Conservation (phyloP, 2,888 invertebrate species). For the Acrobasis suavella region DNA sequence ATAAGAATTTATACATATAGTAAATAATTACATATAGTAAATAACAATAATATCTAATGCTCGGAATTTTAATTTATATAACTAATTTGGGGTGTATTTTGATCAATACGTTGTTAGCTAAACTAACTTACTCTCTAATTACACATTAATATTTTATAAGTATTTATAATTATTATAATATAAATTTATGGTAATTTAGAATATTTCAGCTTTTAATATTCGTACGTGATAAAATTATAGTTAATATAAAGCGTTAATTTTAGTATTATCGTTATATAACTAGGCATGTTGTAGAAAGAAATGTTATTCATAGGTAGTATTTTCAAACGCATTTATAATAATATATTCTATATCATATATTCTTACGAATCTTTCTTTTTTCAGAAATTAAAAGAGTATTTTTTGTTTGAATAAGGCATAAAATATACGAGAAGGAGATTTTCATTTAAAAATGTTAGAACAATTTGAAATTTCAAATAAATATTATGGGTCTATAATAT, state of each 20-base stretch:
- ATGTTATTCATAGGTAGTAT: constrained; percentile 1
- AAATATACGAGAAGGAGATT: no score
- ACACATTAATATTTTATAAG: no score
- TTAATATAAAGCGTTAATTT: constrained; percentile 63
- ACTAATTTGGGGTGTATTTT: background rate
- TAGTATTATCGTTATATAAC: constrained; percentile 29
- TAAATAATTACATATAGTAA: no score
- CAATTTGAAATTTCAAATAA: no score
- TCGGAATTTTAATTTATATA: no score
- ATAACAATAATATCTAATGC: no score
- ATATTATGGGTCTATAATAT: no score
- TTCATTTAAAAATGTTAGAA: no score
- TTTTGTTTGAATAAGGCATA: background rate
- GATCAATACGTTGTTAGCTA: constrained; percentile 10
- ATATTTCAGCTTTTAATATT: constrained; percentile 62
- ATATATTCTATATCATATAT: no score
- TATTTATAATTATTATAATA: constrained; percentile 25
- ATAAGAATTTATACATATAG: no score
- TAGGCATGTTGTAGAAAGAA: constrained; percentile 13
- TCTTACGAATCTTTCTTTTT: background rate
- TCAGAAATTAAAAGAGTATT: no score
- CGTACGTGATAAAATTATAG: constrained; percentile 53
- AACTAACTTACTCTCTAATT: constrained; percentile 31
- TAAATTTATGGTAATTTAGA: constrained; percentile 70
- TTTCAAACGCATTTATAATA: background rate